Evolutionary conservation across 1,140 invertebrate genomes (phyloP), one percentile per base, ranked within the genome.

Genomic region (Whitmania pigra): DNA sequence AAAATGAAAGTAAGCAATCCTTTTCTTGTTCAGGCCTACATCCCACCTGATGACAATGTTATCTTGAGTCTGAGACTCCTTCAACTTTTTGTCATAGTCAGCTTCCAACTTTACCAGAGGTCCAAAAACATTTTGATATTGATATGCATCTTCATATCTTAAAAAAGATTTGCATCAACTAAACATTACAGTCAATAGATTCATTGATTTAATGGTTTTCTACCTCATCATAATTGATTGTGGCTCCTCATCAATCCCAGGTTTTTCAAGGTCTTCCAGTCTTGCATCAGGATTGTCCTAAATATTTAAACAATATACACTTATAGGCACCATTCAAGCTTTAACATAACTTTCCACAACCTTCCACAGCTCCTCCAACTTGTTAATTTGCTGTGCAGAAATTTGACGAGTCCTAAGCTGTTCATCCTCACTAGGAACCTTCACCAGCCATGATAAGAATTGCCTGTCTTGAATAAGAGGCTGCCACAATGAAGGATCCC

Each of bases 21-120:
- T 92, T 77, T 98, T 97, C 82, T 98, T 99, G 80, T 99, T 99
- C 0, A 99, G 84, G 9, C 96, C 95, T 55, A 96, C 89, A 79
- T 98, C 95, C 97, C 96, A 99, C 67, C 94, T 88, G 0, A 99
- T 94, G 79, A 96, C 92, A 76, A 99, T 95, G 76, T 97, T 96
- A 78, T 97, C 94, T 81, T 98, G 94, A 0, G 94, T 99, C 80
- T 98, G 94, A 0, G 93, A 94, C 81, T 99, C 97, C 81, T 99
- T 99, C 53, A 97, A 82, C 72, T 94, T 89, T 78, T 95, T 95
- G 81, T 99, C 97, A 82, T 99, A 99, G 78, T 99, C 95, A 0
- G 96, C 95, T 84, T 99, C 97, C 53, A 98, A 83, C 80, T 96
- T 94, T 0, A 99, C 93, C 4, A 99, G 82, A 0, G 96, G 95